Base-by-base conservation (phyloP, 2,888 invertebrate genomes). In the Uropetala carovei region DNA sequence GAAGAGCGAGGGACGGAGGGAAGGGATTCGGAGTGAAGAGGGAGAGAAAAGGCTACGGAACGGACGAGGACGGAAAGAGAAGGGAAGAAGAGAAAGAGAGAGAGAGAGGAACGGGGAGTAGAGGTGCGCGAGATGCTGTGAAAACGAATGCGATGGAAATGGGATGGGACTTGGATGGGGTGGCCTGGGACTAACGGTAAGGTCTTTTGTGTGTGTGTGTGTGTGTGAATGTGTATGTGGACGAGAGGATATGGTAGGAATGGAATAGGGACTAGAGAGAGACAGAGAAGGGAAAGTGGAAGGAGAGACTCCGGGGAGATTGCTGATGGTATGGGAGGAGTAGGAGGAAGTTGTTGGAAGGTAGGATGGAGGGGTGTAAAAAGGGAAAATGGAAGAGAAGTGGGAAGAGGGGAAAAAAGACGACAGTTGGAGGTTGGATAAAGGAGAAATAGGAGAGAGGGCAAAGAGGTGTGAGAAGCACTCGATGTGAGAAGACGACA, bases 91-190 rank as follows among this genome's bases (percentile, higher is more conserved):
- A 1, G 57, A 85, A 22, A 58, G 13, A 27, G 16, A 59, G 27
- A 58, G 58, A 8, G n/a, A 59, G 59, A 22, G n/a, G 27, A 43
- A 43, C 82, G 43, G 14, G n/a, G n/a, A n/a, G n/a, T n/a, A 13
- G 82, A 14, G 27, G 43, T 5, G 56, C 27, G 10, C 56, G 59
- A 86, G 59, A n/a, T 86, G 22, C 85, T 85, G 22, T 22, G 56
- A 85, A 85, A 85, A 58, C 56, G 85, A 22, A 13, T 86, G 68
- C 68, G n/a, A 68, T 68, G 68, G 68, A 68, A 68, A 68, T 68
- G 68, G n/a, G 68, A 68, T n/a, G 68, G 68, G 68, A 64, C 64
- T 64, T 64, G 64, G 64, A 64, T 64, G 64, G n/a, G 18, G 64
- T 7, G 64, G 64, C 11, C 64, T 43, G 43, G 43, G 43, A 68